Percentiles rank a stretch among this genome's conserved stretches.
phyloP scores from a whole-genome alignment of 1,140 invertebrate genomes.

The Oreohelix idahoensis region DNA sequence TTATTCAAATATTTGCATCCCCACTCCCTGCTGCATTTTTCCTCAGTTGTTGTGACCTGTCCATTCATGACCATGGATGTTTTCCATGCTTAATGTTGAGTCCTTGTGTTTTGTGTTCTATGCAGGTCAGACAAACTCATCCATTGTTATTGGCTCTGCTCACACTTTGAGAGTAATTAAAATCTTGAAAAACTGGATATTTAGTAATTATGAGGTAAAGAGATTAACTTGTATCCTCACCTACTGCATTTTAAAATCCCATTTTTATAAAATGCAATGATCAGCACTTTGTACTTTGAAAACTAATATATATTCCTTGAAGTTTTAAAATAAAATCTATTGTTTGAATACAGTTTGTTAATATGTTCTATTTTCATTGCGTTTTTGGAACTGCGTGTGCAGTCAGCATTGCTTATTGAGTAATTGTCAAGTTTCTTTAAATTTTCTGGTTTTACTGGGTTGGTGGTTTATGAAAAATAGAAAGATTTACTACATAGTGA shows the following conservation, averaged over 20 bases:
- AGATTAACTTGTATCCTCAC: not conserved
- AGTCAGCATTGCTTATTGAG: not conserved
- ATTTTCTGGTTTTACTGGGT: not conserved
- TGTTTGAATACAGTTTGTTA: not conserved
- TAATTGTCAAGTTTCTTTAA: not conserved
- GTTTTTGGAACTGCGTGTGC: not conserved
- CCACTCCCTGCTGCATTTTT: too few relatives aligned
- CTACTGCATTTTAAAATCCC: not conserved
- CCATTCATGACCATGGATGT: too few relatives aligned
- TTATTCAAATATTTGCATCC: too few relatives aligned
- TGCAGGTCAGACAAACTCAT: slow-evolving; percentile 37
- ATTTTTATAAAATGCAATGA: not conserved
- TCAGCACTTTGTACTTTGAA: not conserved
- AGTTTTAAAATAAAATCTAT: not conserved
- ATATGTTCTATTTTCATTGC: not conserved
- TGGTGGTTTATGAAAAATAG: not conserved
- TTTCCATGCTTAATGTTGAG: slow-evolving; percentile 37
- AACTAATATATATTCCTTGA: not conserved
- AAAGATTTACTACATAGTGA: too few relatives aligned
- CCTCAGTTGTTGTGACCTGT: too few relatives aligned
- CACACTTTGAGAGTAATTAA: slow-evolving; percentile 93
- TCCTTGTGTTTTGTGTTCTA: slow-evolving; percentile 29
- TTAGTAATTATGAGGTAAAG: slow-evolving; percentile 77
- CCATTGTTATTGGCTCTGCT: slow-evolving; percentile 89
- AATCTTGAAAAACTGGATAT: slow-evolving; percentile 86